A percentile compares a stretch with the other conserved stretches of the same genome.
phyloP scores from a whole-genome alignment of 2,113 vertebrate species.

The Thomomys bottae region DNA sequence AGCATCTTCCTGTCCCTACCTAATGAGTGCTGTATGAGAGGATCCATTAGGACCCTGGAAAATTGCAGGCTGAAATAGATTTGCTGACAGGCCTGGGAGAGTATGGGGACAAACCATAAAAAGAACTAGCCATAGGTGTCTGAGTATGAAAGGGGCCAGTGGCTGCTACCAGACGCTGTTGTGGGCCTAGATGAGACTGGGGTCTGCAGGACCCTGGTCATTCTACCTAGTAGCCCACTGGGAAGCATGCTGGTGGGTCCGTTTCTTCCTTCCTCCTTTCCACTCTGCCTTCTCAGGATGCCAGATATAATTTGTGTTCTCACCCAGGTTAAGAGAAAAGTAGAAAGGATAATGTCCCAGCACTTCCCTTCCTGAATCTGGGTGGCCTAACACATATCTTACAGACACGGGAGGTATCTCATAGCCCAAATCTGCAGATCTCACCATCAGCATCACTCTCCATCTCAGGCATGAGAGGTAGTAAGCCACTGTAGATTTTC shows the following conservation, averaged over 20 bases:
- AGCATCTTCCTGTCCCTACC: no score
- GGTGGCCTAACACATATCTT: neutral
- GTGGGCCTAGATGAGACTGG: neutral
- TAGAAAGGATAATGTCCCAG: neutral
- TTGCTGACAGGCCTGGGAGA: neutral
- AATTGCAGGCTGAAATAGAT: neutral
- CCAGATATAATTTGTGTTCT: neutral
- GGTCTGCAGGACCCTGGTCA: neutral
- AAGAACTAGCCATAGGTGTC: neutral
- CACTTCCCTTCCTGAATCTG: neutral
- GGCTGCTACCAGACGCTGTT: neutral
- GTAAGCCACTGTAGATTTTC: neutral
- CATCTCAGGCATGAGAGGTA: neutral
- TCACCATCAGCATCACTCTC: neutral
- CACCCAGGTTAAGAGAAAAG: neutral
- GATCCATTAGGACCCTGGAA: neutral
- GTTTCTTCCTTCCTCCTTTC: neutral
- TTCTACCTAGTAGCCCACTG: neutral
- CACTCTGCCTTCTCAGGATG: neutral
- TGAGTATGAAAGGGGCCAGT: neutral
- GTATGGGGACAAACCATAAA: neutral
- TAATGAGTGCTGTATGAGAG: neutral
- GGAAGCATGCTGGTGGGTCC: neutral
- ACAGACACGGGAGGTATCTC: neutral
- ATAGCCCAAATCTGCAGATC: neutral